phyloP scores from a whole-genome alignment of 2,113 vertebrate genomes.

The Ciconia maguari region DNA sequence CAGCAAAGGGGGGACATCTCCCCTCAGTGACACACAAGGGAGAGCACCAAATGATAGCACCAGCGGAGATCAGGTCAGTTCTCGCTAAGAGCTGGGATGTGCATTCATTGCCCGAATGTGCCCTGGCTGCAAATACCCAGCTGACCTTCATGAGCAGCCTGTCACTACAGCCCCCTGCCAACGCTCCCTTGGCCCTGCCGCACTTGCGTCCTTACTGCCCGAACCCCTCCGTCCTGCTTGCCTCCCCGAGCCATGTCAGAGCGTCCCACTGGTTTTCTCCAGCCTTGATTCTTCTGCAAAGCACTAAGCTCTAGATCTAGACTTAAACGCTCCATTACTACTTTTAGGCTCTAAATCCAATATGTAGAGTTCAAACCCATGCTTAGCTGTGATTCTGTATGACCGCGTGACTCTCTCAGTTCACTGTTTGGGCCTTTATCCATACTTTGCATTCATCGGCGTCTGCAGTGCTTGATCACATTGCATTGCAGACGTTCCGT shows the following conservation, averaged over 20 bases:
- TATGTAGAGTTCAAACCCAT: not conserved
- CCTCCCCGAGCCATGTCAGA: not conserved
- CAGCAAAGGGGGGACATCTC: not conserved
- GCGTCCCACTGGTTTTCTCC: not conserved
- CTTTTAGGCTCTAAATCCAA: not conserved
- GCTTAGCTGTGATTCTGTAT: not conserved
- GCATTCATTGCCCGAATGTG: not conserved
- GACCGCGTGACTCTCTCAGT: rapidly evolving
- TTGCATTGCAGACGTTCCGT: not conserved
- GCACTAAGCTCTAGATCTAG: not conserved
- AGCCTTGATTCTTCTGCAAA: not conserved
- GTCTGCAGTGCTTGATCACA: not conserved
- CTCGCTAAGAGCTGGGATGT: not conserved
- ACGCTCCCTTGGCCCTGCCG: rapidly evolving
- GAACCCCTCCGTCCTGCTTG: not conserved
- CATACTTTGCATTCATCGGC: not conserved
- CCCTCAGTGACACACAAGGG: not conserved
- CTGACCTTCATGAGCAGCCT: not conserved
- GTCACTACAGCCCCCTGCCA: not conserved
- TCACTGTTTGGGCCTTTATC: not conserved
- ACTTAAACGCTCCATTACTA: not conserved
- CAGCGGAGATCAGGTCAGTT: not conserved
- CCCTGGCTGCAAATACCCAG: not conserved
- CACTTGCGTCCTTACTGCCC: rapidly evolving
- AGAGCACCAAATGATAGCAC: not conserved